Base-by-base conservation (phyloP, 2,797 vertebrate species). In the Intellagama lesueurii region DNA sequence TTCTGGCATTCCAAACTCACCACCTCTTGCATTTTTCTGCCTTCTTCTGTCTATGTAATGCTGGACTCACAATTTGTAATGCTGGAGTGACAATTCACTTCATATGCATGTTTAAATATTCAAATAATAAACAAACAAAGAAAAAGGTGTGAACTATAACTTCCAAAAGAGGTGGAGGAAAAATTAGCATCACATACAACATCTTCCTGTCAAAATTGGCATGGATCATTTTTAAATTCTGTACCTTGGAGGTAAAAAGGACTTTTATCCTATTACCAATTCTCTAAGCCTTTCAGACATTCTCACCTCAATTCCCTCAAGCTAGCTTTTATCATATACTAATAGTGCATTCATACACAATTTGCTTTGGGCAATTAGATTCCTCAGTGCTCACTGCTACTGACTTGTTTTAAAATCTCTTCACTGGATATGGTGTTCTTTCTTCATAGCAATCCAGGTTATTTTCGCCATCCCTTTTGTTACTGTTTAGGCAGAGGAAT, bases 311-410 rank as follows among this genome's bases (percentile, higher is more conserved):
- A 70, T 89, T 81, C 89, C 93, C 80, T 79, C 92, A 95, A 70
- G 16, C 93, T 94, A 93, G 93, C 91, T 92, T 94, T 70, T 82
- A 90, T 92, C 92, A 94, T 93, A 90, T 91, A 69, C 89, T 94
- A 95, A 94, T 87, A 91, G 90, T 92, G 88, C 95, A 94, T 95
- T 95, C 93, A 94, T 82, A 44, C 92, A 94, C 94, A 95, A 96
- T 95, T 95, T 90, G 56, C 83, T 92, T 93, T 95, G 88, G 92
- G 93, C 90, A 91, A 95, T 90, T 92, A 86, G 90, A 93, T 87
- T 88, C 12, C 81, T 91, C 93, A 88, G 70, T 93, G 88, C 17
- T 90, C 91, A 94, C 60, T 60, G 80, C 88, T 90, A 6, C 80
- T 40, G 82, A 47, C 73, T 78, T 68, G 56, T 90, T 82, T 44